These are phyloP conservation scores for Cheilosia pagana DNA, from an alignment of 2,888 invertebrate genomes.

Conservation along the genomic window DNA sequence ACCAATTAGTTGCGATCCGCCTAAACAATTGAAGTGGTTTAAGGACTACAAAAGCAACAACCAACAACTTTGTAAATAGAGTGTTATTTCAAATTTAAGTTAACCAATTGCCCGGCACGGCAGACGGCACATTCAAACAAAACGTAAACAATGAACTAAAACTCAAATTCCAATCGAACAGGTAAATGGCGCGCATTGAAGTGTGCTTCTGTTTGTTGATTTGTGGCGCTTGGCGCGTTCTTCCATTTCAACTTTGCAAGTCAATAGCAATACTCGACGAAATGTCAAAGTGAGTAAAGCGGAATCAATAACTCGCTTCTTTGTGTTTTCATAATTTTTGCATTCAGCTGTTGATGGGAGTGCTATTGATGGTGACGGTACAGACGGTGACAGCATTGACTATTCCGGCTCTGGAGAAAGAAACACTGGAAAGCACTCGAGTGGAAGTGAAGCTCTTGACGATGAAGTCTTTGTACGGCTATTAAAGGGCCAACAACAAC, in stretches of 20 bases:
- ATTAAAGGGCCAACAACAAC: constrained; percentile 51
- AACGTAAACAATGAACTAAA: constrained; percentile 35
- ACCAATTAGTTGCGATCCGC: no score
- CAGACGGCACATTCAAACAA: not conserved
- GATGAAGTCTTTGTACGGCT: constrained; percentile 60
- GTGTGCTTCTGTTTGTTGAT: constrained; percentile 35
- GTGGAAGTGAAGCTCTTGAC: constrained; percentile 66
- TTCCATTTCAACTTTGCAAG: constrained; percentile 10
- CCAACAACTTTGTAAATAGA: constrained; percentile 13
- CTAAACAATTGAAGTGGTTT: no score
- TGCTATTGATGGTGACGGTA: not conserved
- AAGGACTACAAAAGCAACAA: no score
- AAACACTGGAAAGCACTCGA: constrained; percentile 43
- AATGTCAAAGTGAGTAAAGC: constrained; percentile 29
- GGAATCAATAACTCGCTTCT: constrained; percentile 29
- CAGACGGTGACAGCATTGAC: constrained; percentile 23
- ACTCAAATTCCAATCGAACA: constrained; percentile 61
- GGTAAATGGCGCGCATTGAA: constrained; percentile 51
- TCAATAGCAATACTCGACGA: constrained; percentile 31
- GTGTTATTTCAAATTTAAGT: constrained; percentile 29
- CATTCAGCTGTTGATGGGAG: constrained; percentile 28
- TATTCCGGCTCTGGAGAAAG: constrained; percentile 1
- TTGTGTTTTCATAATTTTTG: constrained; percentile 59
- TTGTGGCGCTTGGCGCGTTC: constrained; percentile 3
- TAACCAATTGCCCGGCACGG: constrained; percentile 21